A percentile compares a stretch with the other conserved stretches of the same genome.
Conservation (phyloP, 2,888 invertebrate species). For the Andrena camellia region DNA sequence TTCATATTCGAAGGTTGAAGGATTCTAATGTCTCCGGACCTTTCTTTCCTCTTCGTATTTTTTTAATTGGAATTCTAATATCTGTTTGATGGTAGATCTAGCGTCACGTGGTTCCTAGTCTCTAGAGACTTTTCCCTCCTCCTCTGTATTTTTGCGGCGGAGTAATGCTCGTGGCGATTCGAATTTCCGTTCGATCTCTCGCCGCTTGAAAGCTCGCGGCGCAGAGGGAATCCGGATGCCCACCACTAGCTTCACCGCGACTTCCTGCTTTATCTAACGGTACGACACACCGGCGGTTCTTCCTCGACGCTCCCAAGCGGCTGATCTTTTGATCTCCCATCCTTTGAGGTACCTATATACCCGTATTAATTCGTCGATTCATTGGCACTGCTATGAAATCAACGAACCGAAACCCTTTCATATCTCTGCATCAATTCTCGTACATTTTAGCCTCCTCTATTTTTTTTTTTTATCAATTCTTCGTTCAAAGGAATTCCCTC, state of each 20-base stretch:
- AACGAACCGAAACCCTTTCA: too few relatives aligned
- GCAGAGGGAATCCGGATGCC: slow-evolving; percentile 13
- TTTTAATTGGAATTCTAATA: not conserved
- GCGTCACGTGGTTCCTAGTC: too few relatives aligned
- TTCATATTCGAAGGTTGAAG: too few relatives aligned
- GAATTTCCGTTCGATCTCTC: not conserved
- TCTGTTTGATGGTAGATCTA: too few relatives aligned
- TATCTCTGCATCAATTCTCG: too few relatives aligned
- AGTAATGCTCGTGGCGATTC: not conserved
- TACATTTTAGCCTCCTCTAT: too few relatives aligned
- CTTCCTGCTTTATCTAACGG: slow-evolving; percentile 76
- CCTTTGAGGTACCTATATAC: not conserved
- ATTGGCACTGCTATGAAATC: too few relatives aligned
- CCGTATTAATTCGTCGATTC: too few relatives aligned
- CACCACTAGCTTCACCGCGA: slow-evolving; percentile 43
- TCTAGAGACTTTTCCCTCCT: too few relatives aligned
- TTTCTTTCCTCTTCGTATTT: not conserved
- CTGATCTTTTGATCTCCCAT: slow-evolving; percentile 28
- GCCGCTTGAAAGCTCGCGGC: not conserved
- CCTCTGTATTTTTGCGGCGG: not conserved
- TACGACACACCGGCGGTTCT: slow-evolving; percentile 69
- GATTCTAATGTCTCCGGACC: not conserved
- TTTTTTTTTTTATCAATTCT: too few relatives aligned
- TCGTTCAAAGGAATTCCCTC: too few relatives aligned
- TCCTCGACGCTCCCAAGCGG: slow-evolving; percentile 40